Conservation (phyloP, 2,888 invertebrate genomes). For the Onchidella celtica region DNA sequence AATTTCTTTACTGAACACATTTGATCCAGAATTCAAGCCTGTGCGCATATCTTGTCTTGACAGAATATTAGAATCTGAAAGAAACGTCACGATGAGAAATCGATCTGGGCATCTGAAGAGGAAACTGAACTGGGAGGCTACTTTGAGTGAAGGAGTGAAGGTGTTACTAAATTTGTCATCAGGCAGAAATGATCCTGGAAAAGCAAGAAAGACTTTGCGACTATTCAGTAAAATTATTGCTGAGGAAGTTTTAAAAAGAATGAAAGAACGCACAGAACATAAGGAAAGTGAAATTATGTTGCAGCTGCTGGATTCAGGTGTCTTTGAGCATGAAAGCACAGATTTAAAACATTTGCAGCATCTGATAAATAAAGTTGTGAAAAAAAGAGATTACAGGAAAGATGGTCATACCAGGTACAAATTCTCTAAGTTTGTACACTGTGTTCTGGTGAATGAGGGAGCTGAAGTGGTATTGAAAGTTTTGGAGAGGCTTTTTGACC, state of each 20-base stretch:
- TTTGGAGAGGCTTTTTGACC: slow-evolving; percentile 47
- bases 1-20: slow-evolving; percentile 63
- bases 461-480: slow-evolving; percentile 50
- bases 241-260: slow-evolving; percentile 35
- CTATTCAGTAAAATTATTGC: slow-evolving; percentile 39
- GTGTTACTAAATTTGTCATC: slow-evolving; percentile 61
- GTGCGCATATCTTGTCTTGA: slow-evolving; percentile 66
- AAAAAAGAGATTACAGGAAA: slow-evolving; percentile 54
- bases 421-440: slow-evolving; percentile 54
- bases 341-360: slow-evolving; percentile 54
- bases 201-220: slow-evolving; percentile 36
- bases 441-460: slow-evolving; percentile 53
- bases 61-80: slow-evolving; percentile 40
- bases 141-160: slow-evolving; percentile 54
- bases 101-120: slow-evolving; percentile 29
- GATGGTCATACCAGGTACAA: slow-evolving; percentile 49
- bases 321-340: slow-evolving; percentile 61
- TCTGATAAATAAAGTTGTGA: slow-evolving; percentile 59
- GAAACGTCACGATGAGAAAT: not conserved
- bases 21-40: slow-evolving; percentile 61
- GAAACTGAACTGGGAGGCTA: slow-evolving; percentile 57
- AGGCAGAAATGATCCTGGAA: slow-evolving; percentile 55
- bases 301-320: slow-evolving; percentile 52
- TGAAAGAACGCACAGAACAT: slow-evolving; percentile 44
- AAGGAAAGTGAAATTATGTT: slow-evolving; percentile 55